A percentile compares a stretch with the other conserved stretches of the same genome.
Conservation (phyloP, 2,888 invertebrate genomes). For the Caenorhabditis parvicauda region DNA sequence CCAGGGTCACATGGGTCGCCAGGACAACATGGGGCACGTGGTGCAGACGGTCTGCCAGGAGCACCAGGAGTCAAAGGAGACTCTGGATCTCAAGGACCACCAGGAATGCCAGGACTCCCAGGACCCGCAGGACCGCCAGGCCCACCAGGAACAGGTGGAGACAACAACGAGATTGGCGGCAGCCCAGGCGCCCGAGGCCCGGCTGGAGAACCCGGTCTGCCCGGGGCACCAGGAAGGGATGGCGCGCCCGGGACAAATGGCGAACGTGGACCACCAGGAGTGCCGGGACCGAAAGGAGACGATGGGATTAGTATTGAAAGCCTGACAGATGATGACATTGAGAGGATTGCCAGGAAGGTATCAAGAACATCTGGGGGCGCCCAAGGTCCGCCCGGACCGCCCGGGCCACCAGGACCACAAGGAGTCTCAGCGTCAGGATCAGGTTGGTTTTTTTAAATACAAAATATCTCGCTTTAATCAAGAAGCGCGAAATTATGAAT, state of each 20-base stretch:
- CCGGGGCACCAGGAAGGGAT: constrained; percentile 35
- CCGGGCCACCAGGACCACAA: constrained; percentile 8
- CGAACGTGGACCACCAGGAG: constrained; percentile 21
- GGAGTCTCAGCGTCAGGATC: too few species aligned
- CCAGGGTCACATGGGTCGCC: constrained; percentile 39
- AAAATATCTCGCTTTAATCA: too few species aligned
- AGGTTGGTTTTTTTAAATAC: too few species aligned
- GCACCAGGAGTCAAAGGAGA: constrained; percentile 37
- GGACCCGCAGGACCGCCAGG: constrained; percentile 35
- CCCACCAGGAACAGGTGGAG: constrained; percentile 24
- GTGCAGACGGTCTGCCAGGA: constrained; percentile 28
- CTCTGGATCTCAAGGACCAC: constrained; percentile 34
- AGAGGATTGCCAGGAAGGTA: constrained; percentile 42
- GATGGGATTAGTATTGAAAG: constrained; percentile 36
- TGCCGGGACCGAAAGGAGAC: constrained; percentile 27
- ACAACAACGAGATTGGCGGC: constrained; percentile 1
- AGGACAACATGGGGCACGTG: constrained; percentile 42
- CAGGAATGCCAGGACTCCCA: constrained; percentile 34
- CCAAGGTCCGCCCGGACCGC: constrained; percentile 16
- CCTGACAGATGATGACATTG: constrained; percentile 53
- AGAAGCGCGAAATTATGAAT: too few species aligned
- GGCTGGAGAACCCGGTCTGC: constrained; percentile 32
- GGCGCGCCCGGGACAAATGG: constrained; percentile 18
- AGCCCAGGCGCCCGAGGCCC: constrained; percentile 28
- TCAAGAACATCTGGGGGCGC: too few species aligned